phyloP scores from a whole-genome alignment of 2,797 vertebrate species.

The Fistularia commersonii region DNA sequence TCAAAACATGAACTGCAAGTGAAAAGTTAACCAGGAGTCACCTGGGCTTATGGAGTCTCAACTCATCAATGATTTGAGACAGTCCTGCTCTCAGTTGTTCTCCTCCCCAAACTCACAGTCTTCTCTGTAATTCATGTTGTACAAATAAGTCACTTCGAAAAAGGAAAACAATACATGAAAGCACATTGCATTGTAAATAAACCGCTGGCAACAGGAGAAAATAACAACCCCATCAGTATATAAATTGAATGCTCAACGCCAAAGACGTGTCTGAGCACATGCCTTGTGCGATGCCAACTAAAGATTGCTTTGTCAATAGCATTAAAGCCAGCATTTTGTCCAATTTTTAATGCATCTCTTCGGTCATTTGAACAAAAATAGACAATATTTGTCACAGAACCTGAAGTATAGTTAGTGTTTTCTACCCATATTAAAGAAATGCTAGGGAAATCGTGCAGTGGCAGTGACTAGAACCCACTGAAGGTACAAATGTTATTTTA shows the following conservation, averaged over 20 bases:
- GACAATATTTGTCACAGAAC: too few relatives aligned
- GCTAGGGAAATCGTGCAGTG: too few relatives aligned
- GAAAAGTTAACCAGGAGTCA: neutral
- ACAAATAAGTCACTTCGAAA: neutral
- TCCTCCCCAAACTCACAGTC: neutral
- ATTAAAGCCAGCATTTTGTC: too few relatives aligned
- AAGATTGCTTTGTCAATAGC: neutral
- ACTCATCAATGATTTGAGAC: too few relatives aligned
- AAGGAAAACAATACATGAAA: neutral
- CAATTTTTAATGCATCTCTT: too few relatives aligned
- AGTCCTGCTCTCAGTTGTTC: too few relatives aligned
- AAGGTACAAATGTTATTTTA: too few relatives aligned
- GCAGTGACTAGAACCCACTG: too few relatives aligned
- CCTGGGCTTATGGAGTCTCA: too few relatives aligned
- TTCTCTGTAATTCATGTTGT: neutral
- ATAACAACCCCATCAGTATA: neutral
- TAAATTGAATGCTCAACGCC: slow-evolving; percentile 3
- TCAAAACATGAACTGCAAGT: neutral
- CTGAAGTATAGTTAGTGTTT: too few relatives aligned
- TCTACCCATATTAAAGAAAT: too few relatives aligned
- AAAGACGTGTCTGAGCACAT: neutral
- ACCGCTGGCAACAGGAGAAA: neutral
- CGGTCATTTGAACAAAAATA: too few relatives aligned
- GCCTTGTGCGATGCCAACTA: neutral
- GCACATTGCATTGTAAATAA: neutral